Evolutionary conservation across 2,888 invertebrate species (phyloP), one percentile per base, ranked within the genome.

Genomic region (Drosophila rubida): DNA sequence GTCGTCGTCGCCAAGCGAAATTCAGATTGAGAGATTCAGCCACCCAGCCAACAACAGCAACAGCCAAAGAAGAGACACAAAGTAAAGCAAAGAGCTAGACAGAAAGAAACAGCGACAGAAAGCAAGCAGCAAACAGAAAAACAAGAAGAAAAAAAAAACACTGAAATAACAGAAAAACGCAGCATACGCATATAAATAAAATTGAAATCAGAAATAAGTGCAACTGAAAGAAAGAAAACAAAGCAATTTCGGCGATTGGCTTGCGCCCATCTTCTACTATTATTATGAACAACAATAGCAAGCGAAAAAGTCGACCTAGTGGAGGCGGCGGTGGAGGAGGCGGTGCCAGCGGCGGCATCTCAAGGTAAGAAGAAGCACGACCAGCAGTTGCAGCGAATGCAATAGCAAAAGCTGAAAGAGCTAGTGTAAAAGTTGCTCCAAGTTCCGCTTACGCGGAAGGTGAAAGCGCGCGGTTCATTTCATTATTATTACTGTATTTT

Each of bases 291-390:
- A 90, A 90, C 80, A 96, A 95, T 92, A 96, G 94, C 93, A 96
- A 96, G 93, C 95, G 95, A 93, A 96, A 96, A 94, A 96, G 94
- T 93, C 95, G 96, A 93, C 94, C 96, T 91, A 95, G 95, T 64
- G 90, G 88, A 91, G 57, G 68, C 25, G 72, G 80, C 48, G 75
- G 69, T 32, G 72, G 80, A 45, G 75, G 78, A 60, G 75, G 82
- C 55, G 83, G 69, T 75, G 75, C 83, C 74, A 80, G 80, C 87
- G 81, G 89, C 80, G 80, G 82, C 86, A 89, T 87, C 75, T 78
- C 88, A 78, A 89, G 87, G 87, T 88, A 89, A 88, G 90, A 89
- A 89, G 79, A 84, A 84, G 87, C 74, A 65, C 48, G 3, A 9
- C 48, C 45, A 65, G 69, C 61, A 75, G 30, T 74, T 72, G 51